A percentile compares a stretch with the other conserved stretches of the same genome.
phyloP scores from a whole-genome alignment of 2,797 vertebrate genomes.

The Otolemur crassicaudatus region DNA sequence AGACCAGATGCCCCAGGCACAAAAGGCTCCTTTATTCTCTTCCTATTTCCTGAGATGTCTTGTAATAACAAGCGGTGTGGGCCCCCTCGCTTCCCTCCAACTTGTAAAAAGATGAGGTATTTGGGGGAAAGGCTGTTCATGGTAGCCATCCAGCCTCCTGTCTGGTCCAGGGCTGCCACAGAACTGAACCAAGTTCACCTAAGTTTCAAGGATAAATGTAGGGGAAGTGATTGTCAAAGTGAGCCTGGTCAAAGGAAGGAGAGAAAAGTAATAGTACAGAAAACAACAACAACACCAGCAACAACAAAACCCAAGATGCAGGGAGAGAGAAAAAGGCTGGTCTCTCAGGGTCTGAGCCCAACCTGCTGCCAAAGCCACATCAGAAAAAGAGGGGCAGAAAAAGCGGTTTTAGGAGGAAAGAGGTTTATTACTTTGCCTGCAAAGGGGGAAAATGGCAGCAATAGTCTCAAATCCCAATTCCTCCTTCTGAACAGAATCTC shows the following conservation, averaged over 20 bases:
- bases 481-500: too few relatives aligned
- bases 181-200: neutral
- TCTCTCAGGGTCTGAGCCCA: too few relatives aligned
- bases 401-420: too few relatives aligned
- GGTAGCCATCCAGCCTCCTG: neutral
- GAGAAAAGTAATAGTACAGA: neutral
- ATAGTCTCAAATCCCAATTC: too few relatives aligned
- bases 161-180: neutral
- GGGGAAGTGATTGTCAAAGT: neutral
- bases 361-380: too few relatives aligned
- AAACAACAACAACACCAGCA: neutral
- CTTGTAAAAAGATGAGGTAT: neutral
- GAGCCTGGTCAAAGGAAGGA: neutral
- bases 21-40: neutral
- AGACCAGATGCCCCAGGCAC: neutral
- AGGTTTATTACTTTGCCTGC: too few relatives aligned
- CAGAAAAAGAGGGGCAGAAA: too few relatives aligned
- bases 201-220: neutral
- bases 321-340: neutral
- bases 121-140: neutral
- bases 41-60: neutral
- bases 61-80: neutral
- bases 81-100: neutral
- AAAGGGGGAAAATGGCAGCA: too few relatives aligned
- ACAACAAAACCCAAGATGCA: too few relatives aligned